Base-by-base conservation (phyloP, 2,888 invertebrate species). In the Eudemis profundana region DNA sequence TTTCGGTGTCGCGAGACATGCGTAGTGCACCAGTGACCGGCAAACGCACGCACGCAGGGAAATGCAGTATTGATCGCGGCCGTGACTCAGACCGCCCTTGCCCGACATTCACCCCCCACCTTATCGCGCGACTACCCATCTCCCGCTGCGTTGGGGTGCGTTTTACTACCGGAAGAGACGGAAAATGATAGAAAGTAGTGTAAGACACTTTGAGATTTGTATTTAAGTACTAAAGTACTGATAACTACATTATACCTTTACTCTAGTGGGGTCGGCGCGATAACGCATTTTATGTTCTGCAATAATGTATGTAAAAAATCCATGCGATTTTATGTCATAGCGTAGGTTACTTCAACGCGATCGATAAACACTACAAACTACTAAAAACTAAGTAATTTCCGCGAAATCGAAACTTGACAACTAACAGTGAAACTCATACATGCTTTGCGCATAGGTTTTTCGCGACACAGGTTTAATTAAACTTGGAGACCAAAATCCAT, bases 1-100 rank as follows among this genome's bases (percentile, higher is more conserved):
- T 33, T 21, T 21, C 38, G 54, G 3, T 15, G 4, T n/a, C 12
- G 8, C 36, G 21, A 36, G 42, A 44, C 54, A 54, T 17, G 42
- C 61, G 61, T 42, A 33, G 60, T 49, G 60, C 60, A 50, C 49
- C 42, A 42, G 59, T 60, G 65, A 59, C 59, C 65, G 50, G 63
- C 64, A 44, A 59, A 51, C 36, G 57, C 57, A 65, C 69, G 70
- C 80, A 85, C 87, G 85, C 86, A 85, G 81, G 23, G 3, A 33
- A 69, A 77, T 91, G 91, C 91, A 91, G 86, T 92, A 92, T 92
- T 86, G 91, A 91, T 89, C 90, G 79, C 83, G 86, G 83, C 89
- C 89, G 82, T 91, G 91, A 91, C 88, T 91, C 90, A 88, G 38
- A 21, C 85, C 89, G 89, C 91, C 91, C 91, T 92, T 92, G 91